Evolutionary conservation across 2,797 vertebrate species (phyloP), one percentile per base, ranked within the genome.

Genomic region (Apogon talboti): DNA sequence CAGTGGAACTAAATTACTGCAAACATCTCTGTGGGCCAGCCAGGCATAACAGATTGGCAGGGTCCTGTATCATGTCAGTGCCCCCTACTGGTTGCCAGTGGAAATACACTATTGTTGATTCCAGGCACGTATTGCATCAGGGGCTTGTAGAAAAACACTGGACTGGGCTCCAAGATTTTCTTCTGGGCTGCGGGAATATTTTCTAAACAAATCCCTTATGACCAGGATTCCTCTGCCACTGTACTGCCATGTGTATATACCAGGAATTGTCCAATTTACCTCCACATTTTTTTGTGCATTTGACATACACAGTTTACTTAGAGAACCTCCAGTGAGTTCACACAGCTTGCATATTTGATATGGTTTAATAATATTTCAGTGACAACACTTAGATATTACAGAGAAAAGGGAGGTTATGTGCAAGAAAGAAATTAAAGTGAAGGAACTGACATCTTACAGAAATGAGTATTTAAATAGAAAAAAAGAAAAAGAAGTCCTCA

Each of bases 1-100:
- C 91, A 92, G 88, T 93, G 90, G 87, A 93, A 90, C 90, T 93
- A 92, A 94, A 93, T 93, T 92, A 93, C 90, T 91, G 91, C 90
- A 93, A 92, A 93, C 89, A 92, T 92, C 86, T 91, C 91, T 87
- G 88, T 85, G 87, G 90, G 87, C 92, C 87, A 91, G 91, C 88
- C 86, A 92, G 77, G 86, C 81, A 87, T 81, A 92, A 88, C 88
- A 90, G 84, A 91, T 91, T 87, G 86, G 81, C 85, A 84, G 43
- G 72, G 77, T 91, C 86, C 71, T 79, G 86, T 85, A 92, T 92
- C 64, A 85, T 93, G 78, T 84, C 89, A 94, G 89, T 94, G 93
- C 90, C 94, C 92, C 93, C 93, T 94, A 87, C 87, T 92, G 93
- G 87, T 49, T 16, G 14, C 1, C 9, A 2, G 14, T 1, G 4